A percentile compares a stretch with the other conserved stretches of the same genome.
phyloP scores from a whole-genome alignment of 2,888 invertebrate species.

The Eumacrocentrus americanus region DNA sequence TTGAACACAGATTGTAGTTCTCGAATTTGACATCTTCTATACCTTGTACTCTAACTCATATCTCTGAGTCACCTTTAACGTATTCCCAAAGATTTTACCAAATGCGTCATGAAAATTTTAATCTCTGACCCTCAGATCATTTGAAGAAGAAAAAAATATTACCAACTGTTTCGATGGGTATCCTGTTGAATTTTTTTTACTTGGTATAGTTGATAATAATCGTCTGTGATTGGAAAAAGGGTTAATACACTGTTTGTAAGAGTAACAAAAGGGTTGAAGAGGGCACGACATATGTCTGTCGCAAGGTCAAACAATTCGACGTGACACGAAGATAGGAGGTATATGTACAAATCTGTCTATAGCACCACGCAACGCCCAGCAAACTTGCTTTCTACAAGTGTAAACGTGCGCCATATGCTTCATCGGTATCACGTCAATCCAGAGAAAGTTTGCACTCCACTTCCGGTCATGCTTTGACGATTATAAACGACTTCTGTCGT shows the following conservation, averaged over 20 bases:
- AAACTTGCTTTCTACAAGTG: constrained; percentile 4
- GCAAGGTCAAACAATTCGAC: constrained; percentile 19
- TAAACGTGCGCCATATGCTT: constrained; percentile 23
- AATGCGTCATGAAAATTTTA: no score
- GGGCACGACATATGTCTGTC: constrained; percentile 19
- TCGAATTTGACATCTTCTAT: neutral
- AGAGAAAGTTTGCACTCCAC: neutral
- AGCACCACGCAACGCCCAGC: constrained; percentile 19
- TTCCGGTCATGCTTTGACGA: constrained; percentile 4
- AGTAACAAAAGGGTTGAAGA: neutral
- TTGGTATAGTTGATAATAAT: neutral
- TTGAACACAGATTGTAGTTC: constrained; percentile 16
- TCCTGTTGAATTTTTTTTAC: neutral
- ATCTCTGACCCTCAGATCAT: no score
- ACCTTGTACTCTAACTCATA: neutral
- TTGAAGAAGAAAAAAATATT: neutral
- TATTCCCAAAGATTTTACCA: no score
- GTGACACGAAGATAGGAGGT: constrained; percentile 20
- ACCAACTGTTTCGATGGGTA: neutral
- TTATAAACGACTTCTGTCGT: neutral
- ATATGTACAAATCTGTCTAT: constrained; percentile 12
- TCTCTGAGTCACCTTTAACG: neutral
- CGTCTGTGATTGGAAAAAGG: constrained; percentile 9
- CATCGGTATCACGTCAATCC: constrained; percentile 19
- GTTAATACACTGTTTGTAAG: constrained; percentile 6